Percentiles rank a stretch among this genome's conserved stretches.
Evolutionary conservation across 92 coral and sea anemone genomes (phyloP).

Genomic region (Porites evermanni): DNA sequence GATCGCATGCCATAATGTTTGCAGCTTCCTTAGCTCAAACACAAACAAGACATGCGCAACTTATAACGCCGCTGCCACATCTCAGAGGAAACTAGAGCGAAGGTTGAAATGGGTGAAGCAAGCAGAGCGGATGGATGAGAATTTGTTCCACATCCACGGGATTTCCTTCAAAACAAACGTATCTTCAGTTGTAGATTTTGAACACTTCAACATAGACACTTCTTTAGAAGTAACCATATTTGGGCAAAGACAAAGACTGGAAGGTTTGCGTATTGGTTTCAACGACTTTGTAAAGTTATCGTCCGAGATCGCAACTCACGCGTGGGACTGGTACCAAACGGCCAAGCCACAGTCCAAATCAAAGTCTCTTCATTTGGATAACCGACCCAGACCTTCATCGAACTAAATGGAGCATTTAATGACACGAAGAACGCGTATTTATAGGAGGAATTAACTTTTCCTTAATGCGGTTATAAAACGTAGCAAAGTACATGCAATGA

Average conservation of each 20-base stretch:
- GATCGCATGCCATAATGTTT: constrained; percentile 58
- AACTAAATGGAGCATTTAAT: not conserved
- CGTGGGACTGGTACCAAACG: constrained; percentile 88
- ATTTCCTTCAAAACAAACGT: constrained; percentile 89
- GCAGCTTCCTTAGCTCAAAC: constrained; percentile 57
- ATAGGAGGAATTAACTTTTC: not conserved
- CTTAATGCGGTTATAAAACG: not conserved
- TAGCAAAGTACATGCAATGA: not conserved
- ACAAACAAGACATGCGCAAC: constrained; percentile 79
- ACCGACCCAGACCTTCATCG: constrained; percentile 59
- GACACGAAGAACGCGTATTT: not conserved
- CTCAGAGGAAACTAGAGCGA: constrained; percentile 72
- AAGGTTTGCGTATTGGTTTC: constrained; percentile 79
- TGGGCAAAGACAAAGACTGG: constrained; percentile 84
- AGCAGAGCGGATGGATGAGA: constrained; percentile 78
- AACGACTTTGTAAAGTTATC: constrained; percentile 87
- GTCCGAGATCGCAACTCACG: constrained; percentile 92
- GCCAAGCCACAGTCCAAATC: constrained; percentile 33
- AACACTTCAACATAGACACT: constrained; percentile 77
- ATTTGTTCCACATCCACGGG: constrained; percentile 80
- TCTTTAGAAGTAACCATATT: constrained; percentile 91
- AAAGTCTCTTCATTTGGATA: constrained; percentile 43
- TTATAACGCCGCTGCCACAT: constrained; percentile 70
- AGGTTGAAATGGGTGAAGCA: constrained; percentile 81
- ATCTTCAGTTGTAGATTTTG: constrained; percentile 55